Percentiles rank a stretch among this genome's conserved stretches.
Conservation (phyloP, 2,797 vertebrate species). For the Myioborus miniatus region DNA sequence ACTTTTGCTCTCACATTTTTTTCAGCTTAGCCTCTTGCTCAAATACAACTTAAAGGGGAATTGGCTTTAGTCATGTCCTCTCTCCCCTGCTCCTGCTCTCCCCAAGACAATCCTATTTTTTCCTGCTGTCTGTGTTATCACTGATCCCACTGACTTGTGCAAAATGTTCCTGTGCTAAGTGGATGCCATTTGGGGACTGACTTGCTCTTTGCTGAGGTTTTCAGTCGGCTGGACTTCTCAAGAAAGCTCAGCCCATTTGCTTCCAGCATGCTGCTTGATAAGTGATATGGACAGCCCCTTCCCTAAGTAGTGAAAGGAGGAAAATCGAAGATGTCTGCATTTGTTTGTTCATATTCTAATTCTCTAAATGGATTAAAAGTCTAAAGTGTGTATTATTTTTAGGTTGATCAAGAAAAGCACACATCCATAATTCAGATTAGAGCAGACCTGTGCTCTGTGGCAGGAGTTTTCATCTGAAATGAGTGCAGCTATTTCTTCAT, state of each 20-base stretch:
- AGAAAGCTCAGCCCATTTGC: background rate
- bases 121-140: background rate
- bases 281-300: background rate
- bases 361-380: conserved; percentile 10
- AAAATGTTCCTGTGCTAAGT: background rate
- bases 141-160: background rate
- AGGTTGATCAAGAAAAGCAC: conserved; percentile 2
- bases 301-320: background rate
- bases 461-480: background rate
- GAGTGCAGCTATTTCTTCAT: background rate
- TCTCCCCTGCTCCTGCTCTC: background rate
- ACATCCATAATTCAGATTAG: conserved; percentile 41
- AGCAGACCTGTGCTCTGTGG: background rate
- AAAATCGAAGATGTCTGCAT: background rate
- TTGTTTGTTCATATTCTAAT: background rate
- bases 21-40: background rate
- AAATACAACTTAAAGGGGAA: background rate
- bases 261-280: background rate
- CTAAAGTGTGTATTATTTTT: conserved; percentile 13
- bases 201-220: background rate
- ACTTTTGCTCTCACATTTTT: background rate
- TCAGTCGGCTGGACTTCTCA: background rate
- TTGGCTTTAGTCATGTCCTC: background rate
- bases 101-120: background rate
- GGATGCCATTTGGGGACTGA: background rate